Base-by-base conservation (phyloP, 2,113 vertebrate species). In the Crotalus horridus region DNA sequence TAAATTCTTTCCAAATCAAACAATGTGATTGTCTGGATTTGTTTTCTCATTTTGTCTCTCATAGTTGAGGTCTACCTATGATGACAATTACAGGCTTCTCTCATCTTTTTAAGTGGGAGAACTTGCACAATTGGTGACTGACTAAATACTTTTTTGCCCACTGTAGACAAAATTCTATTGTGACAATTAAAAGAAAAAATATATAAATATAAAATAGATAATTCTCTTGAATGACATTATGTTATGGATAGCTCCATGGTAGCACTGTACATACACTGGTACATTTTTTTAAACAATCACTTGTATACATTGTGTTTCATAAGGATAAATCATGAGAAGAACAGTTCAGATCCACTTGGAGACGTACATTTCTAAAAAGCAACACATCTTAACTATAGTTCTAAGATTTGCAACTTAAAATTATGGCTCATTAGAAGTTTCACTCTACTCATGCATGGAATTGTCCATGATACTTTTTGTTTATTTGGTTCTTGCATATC, bases 81-180 rank as follows among this genome's bases (percentile, higher is more conserved):
- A 39, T 39, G 39, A 39, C 2, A 39, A 39, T 39, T 39, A 39
- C 39, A 39, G 39, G 39, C 39, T 39, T 39, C 39, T 39, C 39
- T 39, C 39, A 39, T 39, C 39, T 39, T 39, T 39, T 39, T 39
- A 39, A 39, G 39, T 39, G 39, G 39, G 39, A 39, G 39, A 39
- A 39, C 39, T 39, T 39, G 39, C 39, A 39, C 39, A 39, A 39
- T 39, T 39, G 39, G 2, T 39, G 39, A 39, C 39, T 39, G 39
- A 39, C 39, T 39, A 39, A 39, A 39, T 39, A 39, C 39, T 39
- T 39, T 39, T 39, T 39, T 39, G 39, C 39, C 2, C 39, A 39
- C 39, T 39, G 39, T 39, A 92, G 10, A 59, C 88, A 94, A 94
- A 92, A n/a, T 85, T 48, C 29, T 46, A 54, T 88, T 90, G 87